These are phyloP conservation scores for Notoglanidium macrostoma DNA, from an alignment of 2,797 vertebrate species.

Conservation along the genomic window DNA sequence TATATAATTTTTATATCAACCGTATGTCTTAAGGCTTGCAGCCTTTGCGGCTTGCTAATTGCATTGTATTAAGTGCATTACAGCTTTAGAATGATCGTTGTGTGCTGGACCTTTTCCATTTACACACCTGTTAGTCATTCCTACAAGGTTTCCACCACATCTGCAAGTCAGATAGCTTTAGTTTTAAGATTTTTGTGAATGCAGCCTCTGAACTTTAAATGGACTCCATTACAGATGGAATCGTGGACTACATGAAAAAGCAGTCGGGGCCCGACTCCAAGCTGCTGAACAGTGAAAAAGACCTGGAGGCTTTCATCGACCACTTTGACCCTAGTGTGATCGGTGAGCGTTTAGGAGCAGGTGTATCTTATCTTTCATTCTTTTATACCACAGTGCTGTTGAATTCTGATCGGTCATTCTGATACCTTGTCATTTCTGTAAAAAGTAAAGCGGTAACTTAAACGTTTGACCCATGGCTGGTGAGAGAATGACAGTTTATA, in stretches of 20 bases:
- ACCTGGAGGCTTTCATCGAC: slow-evolving; percentile 69
- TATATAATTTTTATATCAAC: no score
- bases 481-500: background rate
- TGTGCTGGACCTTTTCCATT: background rate
- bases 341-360: slow-evolving; percentile 58
- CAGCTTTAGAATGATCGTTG: background rate
- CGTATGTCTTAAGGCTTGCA: no score
- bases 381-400: background rate
- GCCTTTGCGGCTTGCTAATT: no score
- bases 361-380: background rate
- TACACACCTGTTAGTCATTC: background rate
- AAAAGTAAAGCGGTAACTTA: background rate
- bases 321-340: slow-evolving; percentile 74
- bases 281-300: slow-evolving; percentile 61
- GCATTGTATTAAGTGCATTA: no score
- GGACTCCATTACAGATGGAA: slow-evolving; percentile 66
- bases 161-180: background rate
- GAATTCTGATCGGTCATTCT: background rate
- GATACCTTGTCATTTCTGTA: background rate
- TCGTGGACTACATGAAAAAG: slow-evolving; percentile 73
- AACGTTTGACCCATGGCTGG: background rate
- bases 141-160: background rate
- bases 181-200: background rate
- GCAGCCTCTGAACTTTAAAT: background rate
- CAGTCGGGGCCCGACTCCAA: slow-evolving; percentile 74